A percentile compares a stretch with the other conserved stretches of the same genome.
phyloP scores from a whole-genome alignment of 1,140 invertebrate species.

The Drosophila ogumai region DNA sequence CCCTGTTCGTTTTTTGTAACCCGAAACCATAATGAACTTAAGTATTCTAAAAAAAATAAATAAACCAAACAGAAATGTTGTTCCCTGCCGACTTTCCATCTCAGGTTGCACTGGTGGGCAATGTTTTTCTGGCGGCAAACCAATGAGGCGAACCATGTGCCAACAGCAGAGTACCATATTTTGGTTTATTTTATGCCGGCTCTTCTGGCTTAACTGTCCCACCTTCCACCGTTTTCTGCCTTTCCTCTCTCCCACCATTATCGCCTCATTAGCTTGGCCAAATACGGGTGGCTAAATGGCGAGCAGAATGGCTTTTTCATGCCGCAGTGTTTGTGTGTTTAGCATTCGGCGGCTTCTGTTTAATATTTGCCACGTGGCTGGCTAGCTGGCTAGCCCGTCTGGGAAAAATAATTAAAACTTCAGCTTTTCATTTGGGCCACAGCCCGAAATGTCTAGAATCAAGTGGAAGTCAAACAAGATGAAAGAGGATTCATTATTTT shows the following conservation, averaged over 20 bases:
- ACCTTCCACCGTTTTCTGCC: constrained; percentile 7
- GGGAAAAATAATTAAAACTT: constrained; percentile 51
- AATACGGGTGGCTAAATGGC: constrained; percentile 55
- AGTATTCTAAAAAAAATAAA: constrained; percentile 26
- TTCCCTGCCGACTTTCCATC: constrained; percentile 10
- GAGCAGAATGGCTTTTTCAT: constrained; percentile 44
- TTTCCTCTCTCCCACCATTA: constrained; percentile 13
- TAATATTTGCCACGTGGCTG: constrained; percentile 48
- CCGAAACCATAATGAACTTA: constrained; percentile 74
- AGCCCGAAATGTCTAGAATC: constrained; percentile 15
- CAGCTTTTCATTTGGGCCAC: constrained; percentile 11
- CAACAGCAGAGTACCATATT: constrained; percentile 30
- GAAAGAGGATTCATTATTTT: constrained; percentile 1
- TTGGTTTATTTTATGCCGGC: constrained; percentile 55
- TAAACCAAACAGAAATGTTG: constrained; percentile 13
- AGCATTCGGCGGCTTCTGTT: constrained; percentile 44
- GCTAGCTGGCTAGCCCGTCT: neutral
- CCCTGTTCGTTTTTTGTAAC: constrained; percentile 34
- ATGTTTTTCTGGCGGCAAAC: constrained; percentile 47
- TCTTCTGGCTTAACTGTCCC: constrained; percentile 26
- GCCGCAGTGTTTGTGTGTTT: constrained; percentile 15
- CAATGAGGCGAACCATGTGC: constrained; percentile 66
- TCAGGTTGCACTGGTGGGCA: constrained; percentile 21
- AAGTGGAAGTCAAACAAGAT: constrained; percentile 15
- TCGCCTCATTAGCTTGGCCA: constrained; percentile 74